Percentiles rank a stretch among this genome's conserved stretches.
Evolutionary conservation across 2,797 vertebrate species (phyloP).

Genomic region (Alexandromys oeconomus): DNA sequence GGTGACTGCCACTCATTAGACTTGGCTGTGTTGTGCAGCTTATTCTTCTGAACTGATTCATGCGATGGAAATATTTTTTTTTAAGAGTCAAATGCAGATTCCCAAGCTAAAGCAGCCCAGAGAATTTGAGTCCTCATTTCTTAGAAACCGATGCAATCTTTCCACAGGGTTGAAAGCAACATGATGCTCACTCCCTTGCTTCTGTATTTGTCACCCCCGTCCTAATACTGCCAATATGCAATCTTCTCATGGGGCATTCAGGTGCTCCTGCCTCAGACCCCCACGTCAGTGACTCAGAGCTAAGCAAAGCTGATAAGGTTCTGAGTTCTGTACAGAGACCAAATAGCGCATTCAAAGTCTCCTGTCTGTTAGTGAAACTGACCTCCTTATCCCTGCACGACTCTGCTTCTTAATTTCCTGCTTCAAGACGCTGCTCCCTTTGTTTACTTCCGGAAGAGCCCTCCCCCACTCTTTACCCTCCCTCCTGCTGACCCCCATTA

Average conservation of each 20-base stretch:
- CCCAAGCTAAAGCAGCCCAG: not conserved
- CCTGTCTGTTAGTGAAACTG: not conserved
- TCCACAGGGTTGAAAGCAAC: slow-evolving; percentile 35
- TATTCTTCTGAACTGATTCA: not conserved
- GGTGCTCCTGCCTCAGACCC: not conserved
- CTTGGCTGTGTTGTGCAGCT: not conserved
- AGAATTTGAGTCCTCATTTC: slow-evolving; percentile 49
- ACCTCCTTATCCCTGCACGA: not conserved
- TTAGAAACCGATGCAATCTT: slow-evolving; percentile 48
- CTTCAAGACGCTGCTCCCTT: not conserved
- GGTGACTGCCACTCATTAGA: not conserved
- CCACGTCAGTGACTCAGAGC: slow-evolving; percentile 27
- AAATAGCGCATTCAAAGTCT: slow-evolving; percentile 8
- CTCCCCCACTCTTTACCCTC: not conserved
- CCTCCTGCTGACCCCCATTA: not conserved
- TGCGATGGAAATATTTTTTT: not conserved
- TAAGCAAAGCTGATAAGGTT: slow-evolving; percentile 41
- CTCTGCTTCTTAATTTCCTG: slow-evolving; percentile 4
- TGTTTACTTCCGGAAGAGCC: not conserved
- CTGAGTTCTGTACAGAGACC: slow-evolving; percentile 9
- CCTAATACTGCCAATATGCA: not conserved
- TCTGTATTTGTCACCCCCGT: not conserved
- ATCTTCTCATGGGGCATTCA: not conserved
- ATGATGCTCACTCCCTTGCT: slow-evolving; percentile 12
- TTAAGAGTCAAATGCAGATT: slow-evolving; percentile 46